Conservation (phyloP, 2,888 invertebrate species). For the Desoria tigrina region DNA sequence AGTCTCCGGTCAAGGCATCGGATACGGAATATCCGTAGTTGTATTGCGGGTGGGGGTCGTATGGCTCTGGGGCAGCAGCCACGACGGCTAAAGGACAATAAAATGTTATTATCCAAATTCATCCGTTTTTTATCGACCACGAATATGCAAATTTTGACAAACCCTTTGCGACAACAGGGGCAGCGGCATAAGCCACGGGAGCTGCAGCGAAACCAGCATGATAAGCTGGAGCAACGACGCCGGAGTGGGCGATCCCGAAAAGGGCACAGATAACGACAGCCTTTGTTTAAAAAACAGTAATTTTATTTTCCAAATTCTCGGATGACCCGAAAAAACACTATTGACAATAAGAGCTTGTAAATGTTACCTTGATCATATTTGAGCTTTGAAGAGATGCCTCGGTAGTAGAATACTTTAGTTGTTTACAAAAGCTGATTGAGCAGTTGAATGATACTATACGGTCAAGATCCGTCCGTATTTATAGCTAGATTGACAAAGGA, state of each 20-base stretch:
- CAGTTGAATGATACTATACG: slow-evolving; percentile 7
- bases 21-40: slow-evolving; percentile 35
- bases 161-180: slow-evolving; percentile 19
- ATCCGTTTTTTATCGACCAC: too few species aligned
- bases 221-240: slow-evolving; percentile 8
- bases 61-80: slow-evolving; percentile 25
- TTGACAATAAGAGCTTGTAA: too few species aligned
- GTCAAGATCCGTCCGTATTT: slow-evolving; percentile 13
- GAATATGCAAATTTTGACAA: too few species aligned
- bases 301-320: not conserved
- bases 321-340: not conserved
- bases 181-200: slow-evolving; percentile 17
- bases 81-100: too few species aligned
- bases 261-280: slow-evolving; percentile 20
- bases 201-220: slow-evolving; percentile 7
- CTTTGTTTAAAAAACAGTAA: slow-evolving; percentile 6
- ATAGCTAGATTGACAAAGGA: slow-evolving; percentile 1
- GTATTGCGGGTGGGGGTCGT: slow-evolving; percentile 34
- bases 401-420: not conserved
- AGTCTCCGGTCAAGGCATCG: slow-evolving; percentile 31
- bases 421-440: not conserved
- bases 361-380: slow-evolving; percentile 3
- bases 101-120: too few species aligned
- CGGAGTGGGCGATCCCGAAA: slow-evolving; percentile 12
- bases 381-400: not conserved